These are phyloP conservation scores for Numenius arquata DNA, from an alignment of 2,113 vertebrate genomes.

Conservation along the genomic window DNA sequence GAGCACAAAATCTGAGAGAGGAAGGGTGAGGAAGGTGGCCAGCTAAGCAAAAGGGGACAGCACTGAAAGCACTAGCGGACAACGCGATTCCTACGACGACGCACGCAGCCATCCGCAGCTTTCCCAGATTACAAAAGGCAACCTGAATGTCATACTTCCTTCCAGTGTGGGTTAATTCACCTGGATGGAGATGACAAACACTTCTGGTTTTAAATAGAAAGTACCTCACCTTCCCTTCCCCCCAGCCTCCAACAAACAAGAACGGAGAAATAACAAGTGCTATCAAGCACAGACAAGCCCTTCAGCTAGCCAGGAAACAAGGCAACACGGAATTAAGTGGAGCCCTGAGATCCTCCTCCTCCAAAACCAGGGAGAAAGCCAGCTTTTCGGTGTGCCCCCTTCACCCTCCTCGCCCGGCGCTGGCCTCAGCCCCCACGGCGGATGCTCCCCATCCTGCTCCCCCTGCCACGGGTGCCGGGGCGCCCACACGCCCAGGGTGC, in stretches of 20 bases:
- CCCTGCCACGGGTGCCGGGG: rapidly evolving
- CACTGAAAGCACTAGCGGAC: background rate
- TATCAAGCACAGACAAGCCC: conserved; percentile 52
- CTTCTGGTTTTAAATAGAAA: conserved; percentile 46
- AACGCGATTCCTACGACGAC: background rate
- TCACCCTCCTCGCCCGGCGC: rapidly evolving
- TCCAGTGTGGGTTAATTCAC: background rate
- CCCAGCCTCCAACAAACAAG: background rate
- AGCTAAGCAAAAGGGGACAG: background rate
- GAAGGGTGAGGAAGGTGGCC: background rate
- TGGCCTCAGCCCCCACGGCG: rapidly evolving
- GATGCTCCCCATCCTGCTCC: background rate
- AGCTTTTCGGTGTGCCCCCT: background rate
- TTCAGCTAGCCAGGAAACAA: conserved; percentile 21
- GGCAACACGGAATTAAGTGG: background rate
- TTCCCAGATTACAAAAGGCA: background rate
- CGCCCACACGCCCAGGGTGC: background rate
- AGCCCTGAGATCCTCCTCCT: background rate
- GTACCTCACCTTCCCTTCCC: background rate
- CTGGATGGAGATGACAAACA: background rate
- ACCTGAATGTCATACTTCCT: background rate
- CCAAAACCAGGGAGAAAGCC: rapidly evolving
- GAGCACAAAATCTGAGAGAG: background rate
- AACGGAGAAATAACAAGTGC: conserved; percentile 24
- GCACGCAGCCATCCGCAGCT: background rate